A percentile compares a stretch with the other conserved stretches of the same genome.
Evolutionary conservation across 2,888 invertebrate species (phyloP).

Genomic region (Tinea pellionella): DNA sequence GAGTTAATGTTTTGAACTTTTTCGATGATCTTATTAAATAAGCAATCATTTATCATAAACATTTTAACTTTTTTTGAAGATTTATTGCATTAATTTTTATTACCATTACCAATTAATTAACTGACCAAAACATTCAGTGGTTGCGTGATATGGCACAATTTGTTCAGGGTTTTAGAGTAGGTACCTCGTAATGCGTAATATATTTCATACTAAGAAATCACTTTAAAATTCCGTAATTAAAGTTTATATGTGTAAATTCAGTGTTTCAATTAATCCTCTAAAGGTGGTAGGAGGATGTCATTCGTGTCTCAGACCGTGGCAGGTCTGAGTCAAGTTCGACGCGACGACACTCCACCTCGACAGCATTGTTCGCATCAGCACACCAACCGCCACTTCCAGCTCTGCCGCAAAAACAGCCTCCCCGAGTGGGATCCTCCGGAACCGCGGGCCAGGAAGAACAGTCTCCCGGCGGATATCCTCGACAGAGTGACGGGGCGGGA

Average conservation of each 20-base stretch:
- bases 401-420: constrained; percentile 59
- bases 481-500: constrained; percentile 40
- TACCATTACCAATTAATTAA: not conserved
- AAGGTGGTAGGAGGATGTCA: constrained; percentile 42
- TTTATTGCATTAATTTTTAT: not conserved
- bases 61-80: not conserved
- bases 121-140: not conserved
- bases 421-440: constrained; percentile 63
- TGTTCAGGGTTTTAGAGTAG: not conserved
- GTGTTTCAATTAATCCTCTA: not conserved
- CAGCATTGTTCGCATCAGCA: constrained; percentile 64
- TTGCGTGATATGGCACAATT: not conserved
- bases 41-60: too few relatives aligned
- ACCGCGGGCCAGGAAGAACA: constrained; percentile 53
- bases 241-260: not conserved
- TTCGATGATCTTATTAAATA: too few relatives aligned
- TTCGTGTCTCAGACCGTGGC: constrained; percentile 70
- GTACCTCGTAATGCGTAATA: too few relatives aligned
- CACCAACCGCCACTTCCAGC: constrained; percentile 48
- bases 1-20: too few relatives aligned
- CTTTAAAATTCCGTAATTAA: too few relatives aligned
- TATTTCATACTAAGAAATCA: too few relatives aligned
- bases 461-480: constrained; percentile 53
- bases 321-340: constrained; percentile 55
- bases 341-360: constrained; percentile 50